Evolutionary conservation across 2,888 invertebrate genomes (phyloP), one percentile per base, ranked within the genome.

Genomic region (Bombylius discolor): DNA sequence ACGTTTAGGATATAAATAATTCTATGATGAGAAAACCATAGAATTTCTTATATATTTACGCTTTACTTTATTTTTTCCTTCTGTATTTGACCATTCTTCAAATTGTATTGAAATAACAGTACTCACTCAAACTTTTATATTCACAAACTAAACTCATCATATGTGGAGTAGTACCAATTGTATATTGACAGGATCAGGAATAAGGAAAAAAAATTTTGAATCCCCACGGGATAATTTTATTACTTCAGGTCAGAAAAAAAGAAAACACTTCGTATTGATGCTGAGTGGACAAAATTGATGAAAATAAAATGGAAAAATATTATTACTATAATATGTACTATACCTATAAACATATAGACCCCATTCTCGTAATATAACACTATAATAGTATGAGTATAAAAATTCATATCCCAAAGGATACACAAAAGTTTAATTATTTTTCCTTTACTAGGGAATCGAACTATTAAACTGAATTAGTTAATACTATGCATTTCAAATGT

Each of bases 241-340:
- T 61, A 57, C 57, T 56, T 56, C 56, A 58, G 60, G 58, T 58
- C 58, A 56, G 56, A 57, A 58, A 58, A n/a, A 23, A 23, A 23
- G 23, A 23, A 23, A 60, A 58, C 58, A 59, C 57, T 59, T 59
- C 56, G 59, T 49, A 57, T 58, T 56, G 59, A 57, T 59, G 59
- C 59, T 59, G 59, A 59, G 59, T 59, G 59, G 59, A 59, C 59
- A 59, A 59, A 59, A 11, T 58, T 59, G 59, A 59, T 59, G 57
- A 52, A 56, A 59, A 52, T 51, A 49, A 54, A 59, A 53, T 51
- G 57, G 55, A 57, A 52, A 59, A 56, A 57, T 55, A 55, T 57
- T 59, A 57, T 59, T 59, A 55, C 57, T 53, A 51, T 51, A 46
- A 46, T 33, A 5, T 4, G 5, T n/a, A 14, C 5, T 5, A 45